A percentile compares a stretch with the other conserved stretches of the same genome.
Conservation (phyloP, 2,888 invertebrate species). For the Hypolimnas misippus region DNA sequence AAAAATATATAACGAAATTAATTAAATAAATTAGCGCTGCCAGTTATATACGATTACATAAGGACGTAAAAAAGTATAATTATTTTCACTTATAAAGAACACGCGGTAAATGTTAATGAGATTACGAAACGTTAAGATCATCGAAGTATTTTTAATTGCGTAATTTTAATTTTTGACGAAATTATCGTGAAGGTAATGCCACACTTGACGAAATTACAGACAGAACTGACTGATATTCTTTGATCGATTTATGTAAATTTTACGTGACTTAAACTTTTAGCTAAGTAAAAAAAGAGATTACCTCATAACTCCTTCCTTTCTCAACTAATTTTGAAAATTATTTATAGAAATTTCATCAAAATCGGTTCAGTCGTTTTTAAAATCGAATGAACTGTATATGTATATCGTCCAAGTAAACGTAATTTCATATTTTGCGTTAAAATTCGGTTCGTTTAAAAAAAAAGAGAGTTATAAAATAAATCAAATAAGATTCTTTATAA, state of each 20-base stretch:
- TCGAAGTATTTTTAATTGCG: conserved; percentile 29
- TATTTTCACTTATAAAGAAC: conserved; percentile 8
- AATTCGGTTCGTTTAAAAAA: too few relatives aligned
- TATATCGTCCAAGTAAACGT: too few relatives aligned
- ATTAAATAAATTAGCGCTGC: neutral
- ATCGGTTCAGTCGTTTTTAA: too few relatives aligned
- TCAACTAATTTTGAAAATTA: too few relatives aligned
- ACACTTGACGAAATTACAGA: neutral
- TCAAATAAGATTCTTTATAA: neutral
- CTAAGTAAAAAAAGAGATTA: too few relatives aligned
- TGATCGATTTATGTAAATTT: too few relatives aligned
- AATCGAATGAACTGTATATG: too few relatives aligned
- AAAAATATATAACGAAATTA: neutral
- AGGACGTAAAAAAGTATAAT: conserved; percentile 1
- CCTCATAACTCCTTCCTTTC: too few relatives aligned
- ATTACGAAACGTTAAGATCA: conserved; percentile 25
- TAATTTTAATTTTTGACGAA: conserved; percentile 21
- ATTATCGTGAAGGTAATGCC: conserved; percentile 8
- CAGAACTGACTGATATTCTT: neutral
- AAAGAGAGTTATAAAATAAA: too few relatives aligned
- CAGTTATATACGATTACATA: neutral
- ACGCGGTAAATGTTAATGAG: conserved; percentile 26
- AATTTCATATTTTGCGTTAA: too few relatives aligned
- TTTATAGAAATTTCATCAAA: too few relatives aligned
- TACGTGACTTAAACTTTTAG: too few relatives aligned